These are phyloP conservation scores for Agonopterix arenella DNA, from an alignment of 2,888 invertebrate genomes.

Conservation along the genomic window DNA sequence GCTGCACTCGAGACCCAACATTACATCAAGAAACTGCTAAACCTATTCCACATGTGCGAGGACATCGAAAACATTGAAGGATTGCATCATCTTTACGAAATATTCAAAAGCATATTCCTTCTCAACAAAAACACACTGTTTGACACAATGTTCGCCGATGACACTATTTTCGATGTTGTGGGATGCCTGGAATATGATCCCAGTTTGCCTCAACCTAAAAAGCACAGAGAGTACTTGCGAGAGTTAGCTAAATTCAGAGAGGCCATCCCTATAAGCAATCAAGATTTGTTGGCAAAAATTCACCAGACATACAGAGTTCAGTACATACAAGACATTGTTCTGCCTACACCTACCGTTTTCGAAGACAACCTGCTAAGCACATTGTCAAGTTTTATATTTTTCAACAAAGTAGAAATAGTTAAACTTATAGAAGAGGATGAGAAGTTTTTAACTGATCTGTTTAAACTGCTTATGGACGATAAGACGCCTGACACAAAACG, in stretches of 20 bases:
- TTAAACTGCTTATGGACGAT: constrained; percentile 93
- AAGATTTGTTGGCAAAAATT: constrained; percentile 97
- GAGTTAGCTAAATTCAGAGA: constrained; percentile 94
- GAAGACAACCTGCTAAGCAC: constrained; percentile 99
- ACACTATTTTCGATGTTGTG: constrained; percentile 97
- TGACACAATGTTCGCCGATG: constrained; percentile 98
- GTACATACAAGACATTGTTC: constrained; percentile 98
- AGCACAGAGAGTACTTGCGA: constrained; percentile 96
- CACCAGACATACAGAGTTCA: constrained; percentile 99
- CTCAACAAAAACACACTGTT: constrained; percentile 98
- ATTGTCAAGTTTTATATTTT: constrained; percentile 98
- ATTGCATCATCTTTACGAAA: constrained; percentile 96
- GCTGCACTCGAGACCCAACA: constrained; percentile 95
- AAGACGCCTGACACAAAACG: constrained; percentile 90
- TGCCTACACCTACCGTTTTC: constrained; percentile 99
- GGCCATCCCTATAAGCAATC: constrained; percentile 96
- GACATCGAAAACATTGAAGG: constrained; percentile 97
- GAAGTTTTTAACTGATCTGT: constrained; percentile 95
- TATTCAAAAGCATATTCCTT: constrained; percentile 98
- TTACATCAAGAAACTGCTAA: constrained; percentile 96
- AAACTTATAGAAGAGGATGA: constrained; percentile 98
- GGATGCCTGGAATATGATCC: constrained; percentile 99
- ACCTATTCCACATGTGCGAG: constrained; percentile 97
- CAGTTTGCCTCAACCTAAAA: constrained; percentile 87
- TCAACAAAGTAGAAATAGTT: constrained; percentile 99